Base-by-base conservation (phyloP, 2,888 invertebrate species). In the Leptinotarsa tumamoca region DNA sequence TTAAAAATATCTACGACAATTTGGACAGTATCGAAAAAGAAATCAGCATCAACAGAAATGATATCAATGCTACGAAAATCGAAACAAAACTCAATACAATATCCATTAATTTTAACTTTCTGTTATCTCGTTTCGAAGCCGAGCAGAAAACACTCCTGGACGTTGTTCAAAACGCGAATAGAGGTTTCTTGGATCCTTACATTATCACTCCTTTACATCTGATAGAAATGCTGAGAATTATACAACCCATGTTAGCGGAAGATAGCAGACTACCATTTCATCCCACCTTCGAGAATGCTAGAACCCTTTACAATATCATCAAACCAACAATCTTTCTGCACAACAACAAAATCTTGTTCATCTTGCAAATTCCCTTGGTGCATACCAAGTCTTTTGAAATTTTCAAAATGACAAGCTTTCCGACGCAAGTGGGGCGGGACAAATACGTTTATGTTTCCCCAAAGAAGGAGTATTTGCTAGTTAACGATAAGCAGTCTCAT, bases 381-480 rank as follows among this genome's bases (percentile, higher is more conserved):
- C 56, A 76, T 23, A 43, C 61, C 7, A 76, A 68, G 33, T 67
- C 63, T 5, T 76, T 73, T 15, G 70, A 67, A 18, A 4, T 73
- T 5, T 73, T 70, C 67, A 76, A 76, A 67, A 70, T 76, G 54
- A 73, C 76, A 4, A 76, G 71, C 23, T 33, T 76, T 5, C 76
- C 76, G 50, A 18, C 23, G 27, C 21, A 43, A 1, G 23, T 73
- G 3, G 43, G 51, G 4, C 21, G 23, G 1, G 51, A 73, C 18
- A 67, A 67, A 67, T 76, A 68, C 61, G 68, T 71, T 10, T 76
- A 73, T 49, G 70, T 76, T 43, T 56, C 70, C 14, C 76, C 76
- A 14, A 56, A 73, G 18, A 66, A 70, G 18, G 70, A 73, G 10
- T 76, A 67, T 27, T 33, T 76, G 52, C 27, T 76, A 4, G 56